Percentiles rank a stretch among this genome's conserved stretches.
Evolutionary conservation across 2,888 invertebrate species (phyloP).

Genomic region (Molorchus minor): DNA sequence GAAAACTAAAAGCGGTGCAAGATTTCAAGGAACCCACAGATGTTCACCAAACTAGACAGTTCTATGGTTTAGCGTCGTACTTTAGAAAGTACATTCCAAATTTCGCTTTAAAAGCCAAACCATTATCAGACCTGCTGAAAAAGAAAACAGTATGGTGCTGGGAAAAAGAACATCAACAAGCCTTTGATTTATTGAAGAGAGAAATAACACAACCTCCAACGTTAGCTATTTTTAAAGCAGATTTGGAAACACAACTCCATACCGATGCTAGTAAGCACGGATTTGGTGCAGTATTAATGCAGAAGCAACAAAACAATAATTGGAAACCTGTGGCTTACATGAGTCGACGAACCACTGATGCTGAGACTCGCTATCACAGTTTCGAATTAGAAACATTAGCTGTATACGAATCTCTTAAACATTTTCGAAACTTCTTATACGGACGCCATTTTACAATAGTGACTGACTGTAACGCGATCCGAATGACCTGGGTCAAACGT

Average conservation of each 20-base stretch:
- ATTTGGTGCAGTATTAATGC: conserved; percentile 42
- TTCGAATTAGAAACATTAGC: conserved; percentile 34
- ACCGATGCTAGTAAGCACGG: conserved; percentile 44
- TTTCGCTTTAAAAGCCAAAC: conserved; percentile 35
- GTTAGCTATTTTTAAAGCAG: conserved; percentile 14
- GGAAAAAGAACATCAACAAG: conserved; percentile 12
- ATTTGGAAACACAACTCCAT: conserved; percentile 38
- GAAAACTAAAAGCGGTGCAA: conserved; percentile 39
- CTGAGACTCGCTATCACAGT: conserved; percentile 23
- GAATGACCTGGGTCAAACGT: conserved; percentile 26
- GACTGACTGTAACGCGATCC: conserved; percentile 30
- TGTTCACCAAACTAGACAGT: conserved; percentile 32
- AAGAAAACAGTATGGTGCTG: conserved; percentile 22
- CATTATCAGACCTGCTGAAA: conserved; percentile 31
- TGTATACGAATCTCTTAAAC: conserved; percentile 21
- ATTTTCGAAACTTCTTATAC: conserved; percentile 17
- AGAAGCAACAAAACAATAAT: conserved; percentile 36
- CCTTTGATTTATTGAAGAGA: conserved; percentile 14
- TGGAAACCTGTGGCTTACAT: conserved; percentile 45
- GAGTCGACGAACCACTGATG: conserved; percentile 21
- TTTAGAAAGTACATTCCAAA: conserved; percentile 42
- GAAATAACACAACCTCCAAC: conserved; percentile 7
- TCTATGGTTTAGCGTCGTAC: conserved; percentile 38
- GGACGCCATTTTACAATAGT: conserved; percentile 21
- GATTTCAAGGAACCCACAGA: conserved; percentile 43